phyloP scores from a whole-genome alignment of 2,797 vertebrate genomes.

The Peromyscus attwateri region DNA sequence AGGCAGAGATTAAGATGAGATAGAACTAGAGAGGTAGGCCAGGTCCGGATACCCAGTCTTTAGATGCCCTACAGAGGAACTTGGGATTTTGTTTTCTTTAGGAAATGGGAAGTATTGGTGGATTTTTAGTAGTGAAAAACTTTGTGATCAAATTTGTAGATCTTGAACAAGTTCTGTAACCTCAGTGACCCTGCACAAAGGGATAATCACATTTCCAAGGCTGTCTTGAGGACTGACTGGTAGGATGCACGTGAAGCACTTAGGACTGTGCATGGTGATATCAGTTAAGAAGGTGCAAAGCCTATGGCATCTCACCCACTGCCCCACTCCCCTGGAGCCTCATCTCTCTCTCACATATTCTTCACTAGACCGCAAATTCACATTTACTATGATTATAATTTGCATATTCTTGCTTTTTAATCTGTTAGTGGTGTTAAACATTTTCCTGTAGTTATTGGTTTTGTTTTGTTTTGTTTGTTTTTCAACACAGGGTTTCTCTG shows the following conservation, averaged over 20 bases:
- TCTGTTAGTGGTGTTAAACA: not conserved
- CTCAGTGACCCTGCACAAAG: not conserved
- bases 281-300: not conserved
- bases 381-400: not conserved
- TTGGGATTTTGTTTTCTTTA: not conserved
- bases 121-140: conserved; percentile 13
- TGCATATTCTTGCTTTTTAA: not conserved
- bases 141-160: not conserved
- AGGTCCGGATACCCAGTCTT: not conserved
- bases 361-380: not conserved
- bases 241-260: not conserved
- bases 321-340: not conserved
- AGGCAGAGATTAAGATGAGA: not conserved
- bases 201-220: not conserved
- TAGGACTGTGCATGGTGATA: not conserved
- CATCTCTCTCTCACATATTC: not conserved
- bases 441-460: not conserved
- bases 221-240: not conserved
- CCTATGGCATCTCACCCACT: not conserved
- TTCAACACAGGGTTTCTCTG: not conserved
- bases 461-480: not conserved
- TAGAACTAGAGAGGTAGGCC: not conserved
- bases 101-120: conserved; percentile 14
- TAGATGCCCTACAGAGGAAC: not conserved
- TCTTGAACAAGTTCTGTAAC: not conserved